Conservation (phyloP, 2,797 vertebrate species). For the Benthosema pterotum region DNA sequence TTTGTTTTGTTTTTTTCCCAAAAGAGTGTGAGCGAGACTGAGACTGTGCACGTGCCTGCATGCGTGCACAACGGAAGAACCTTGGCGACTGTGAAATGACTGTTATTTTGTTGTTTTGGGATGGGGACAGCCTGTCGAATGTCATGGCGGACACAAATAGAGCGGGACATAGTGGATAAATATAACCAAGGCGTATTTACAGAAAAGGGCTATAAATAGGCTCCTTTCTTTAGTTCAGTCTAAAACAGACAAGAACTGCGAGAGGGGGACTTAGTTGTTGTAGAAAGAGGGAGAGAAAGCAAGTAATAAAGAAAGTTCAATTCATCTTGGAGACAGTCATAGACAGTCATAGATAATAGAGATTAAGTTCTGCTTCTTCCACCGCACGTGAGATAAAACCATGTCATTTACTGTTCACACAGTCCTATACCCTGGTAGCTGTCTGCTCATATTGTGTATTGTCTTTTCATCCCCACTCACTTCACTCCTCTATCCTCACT, state of each 20-base stretch:
- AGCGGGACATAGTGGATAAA: constrained; percentile 59
- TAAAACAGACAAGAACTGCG: constrained; percentile 48
- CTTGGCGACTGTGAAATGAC: constrained; percentile 31
- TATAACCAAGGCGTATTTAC: constrained; percentile 71
- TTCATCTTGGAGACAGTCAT: too few species aligned
- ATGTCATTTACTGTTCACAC: too few species aligned
- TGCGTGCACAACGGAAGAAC: constrained; percentile 12
- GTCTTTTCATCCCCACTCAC: neutral
- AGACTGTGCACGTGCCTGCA: neutral
- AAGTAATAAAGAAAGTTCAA: neutral
- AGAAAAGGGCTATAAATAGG: constrained; percentile 66
- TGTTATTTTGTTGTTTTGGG: constrained; percentile 56
- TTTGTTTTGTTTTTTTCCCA: constrained; percentile 17
- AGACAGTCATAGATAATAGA: too few species aligned
- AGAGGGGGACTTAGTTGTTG: neutral
- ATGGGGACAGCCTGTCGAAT: constrained; percentile 27
- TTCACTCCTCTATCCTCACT: neutral
- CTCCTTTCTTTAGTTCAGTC: constrained; percentile 60
- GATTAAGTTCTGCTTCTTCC: too few species aligned
- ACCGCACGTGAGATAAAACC: too few species aligned
- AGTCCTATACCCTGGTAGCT: too few species aligned
- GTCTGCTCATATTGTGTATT: too few species aligned
- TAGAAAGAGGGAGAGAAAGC: constrained; percentile 15
- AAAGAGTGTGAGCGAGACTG: neutral
- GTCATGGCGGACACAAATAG: constrained; percentile 62